Evolutionary conservation across 2,113 vertebrate genomes (phyloP), one percentile per base, ranked within the genome.

Genomic region (Cyanistes caeruleus): DNA sequence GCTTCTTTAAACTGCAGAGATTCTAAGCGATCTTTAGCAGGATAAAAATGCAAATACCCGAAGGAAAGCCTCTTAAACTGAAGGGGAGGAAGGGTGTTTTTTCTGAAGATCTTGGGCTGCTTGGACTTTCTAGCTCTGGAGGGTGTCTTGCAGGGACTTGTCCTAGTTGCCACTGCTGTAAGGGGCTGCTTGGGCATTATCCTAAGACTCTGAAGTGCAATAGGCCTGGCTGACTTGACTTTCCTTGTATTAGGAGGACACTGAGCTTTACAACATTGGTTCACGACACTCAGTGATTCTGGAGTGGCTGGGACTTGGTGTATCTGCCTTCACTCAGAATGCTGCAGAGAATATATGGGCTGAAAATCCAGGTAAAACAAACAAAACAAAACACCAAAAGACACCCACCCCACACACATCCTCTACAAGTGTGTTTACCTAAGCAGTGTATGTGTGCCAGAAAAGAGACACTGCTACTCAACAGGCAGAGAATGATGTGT

Each of bases 271-370:
- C 63, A 83, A 68, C 16, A 68, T 22, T 33, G 17, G 74, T 64
- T 94, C 87, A 88, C 98, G 75, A 78, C n/a, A 55, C 15, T 98
- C 98, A 24, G 3, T 98, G 94, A 98, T 99, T 62, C 92, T 98
- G 65, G 99, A 99, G 49, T 99, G 99, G 99, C 97, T 99, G 93
- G 98, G 98, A 63, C 95, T 99, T 56, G 98, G 98, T 74, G 84
- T 86, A 41, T 92, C 95, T 11, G 55, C 93, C 35, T 97, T 99
- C 95, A 97, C 87, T 28, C 97, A 97, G 94, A 97, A 75, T 93
- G 94, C 93, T 97, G 91, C 93, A 96, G 83, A 96, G 60, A 52
- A 70, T 77, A 55, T 35, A 46, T 89, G 15, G 73, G 89, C 94
- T 90, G 93, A 87, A 93, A 96, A 96, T 93, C 89, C 93, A 97